phyloP scores from a whole-genome alignment of 1,140 invertebrate genomes.

The Gryllus bimaculatus region DNA sequence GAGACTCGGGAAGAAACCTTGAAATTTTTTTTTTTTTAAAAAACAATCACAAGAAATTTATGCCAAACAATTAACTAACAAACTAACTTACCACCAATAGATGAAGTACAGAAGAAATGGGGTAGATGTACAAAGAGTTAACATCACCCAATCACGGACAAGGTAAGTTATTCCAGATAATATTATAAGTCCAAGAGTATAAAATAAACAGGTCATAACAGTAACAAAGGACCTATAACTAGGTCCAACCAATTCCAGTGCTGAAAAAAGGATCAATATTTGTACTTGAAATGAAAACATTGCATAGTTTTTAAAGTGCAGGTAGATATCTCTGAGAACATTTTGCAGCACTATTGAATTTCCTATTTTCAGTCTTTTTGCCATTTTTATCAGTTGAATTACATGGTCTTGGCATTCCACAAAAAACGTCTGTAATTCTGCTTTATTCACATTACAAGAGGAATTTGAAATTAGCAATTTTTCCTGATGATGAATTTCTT shows the following conservation, averaged over 20 bases:
- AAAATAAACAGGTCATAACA: constrained; percentile 82
- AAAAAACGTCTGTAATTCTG: no score
- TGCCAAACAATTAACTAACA: not conserved
- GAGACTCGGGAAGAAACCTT: constrained; percentile 73
- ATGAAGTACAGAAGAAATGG: constrained; percentile 77
- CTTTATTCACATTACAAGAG: no score
- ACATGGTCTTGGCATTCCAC: no score
- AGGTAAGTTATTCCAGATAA: constrained; percentile 72
- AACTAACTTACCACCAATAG: constrained; percentile 57
- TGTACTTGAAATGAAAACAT: not conserved
- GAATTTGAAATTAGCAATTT: no score
- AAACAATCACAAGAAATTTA: not conserved
- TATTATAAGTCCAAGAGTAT: constrained; percentile 73
- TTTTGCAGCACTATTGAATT: not conserved
- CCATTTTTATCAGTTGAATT: no score
- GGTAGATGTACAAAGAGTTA: constrained; percentile 67
- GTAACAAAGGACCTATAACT: constrained; percentile 85
- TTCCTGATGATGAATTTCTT: no score
- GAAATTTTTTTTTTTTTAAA: not conserved
- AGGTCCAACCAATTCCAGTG: constrained; percentile 78
- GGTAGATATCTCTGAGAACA: not conserved
- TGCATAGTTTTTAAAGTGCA: not conserved
- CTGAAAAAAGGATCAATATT: constrained; percentile 37
- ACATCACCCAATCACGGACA: constrained; percentile 67
- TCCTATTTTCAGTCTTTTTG: no score